Percentiles rank a stretch among this genome's conserved stretches.
These are phyloP conservation scores for Sternotherus odoratus DNA, from an alignment of 2,797 vertebrate genomes.

Conservation along the genomic window DNA sequence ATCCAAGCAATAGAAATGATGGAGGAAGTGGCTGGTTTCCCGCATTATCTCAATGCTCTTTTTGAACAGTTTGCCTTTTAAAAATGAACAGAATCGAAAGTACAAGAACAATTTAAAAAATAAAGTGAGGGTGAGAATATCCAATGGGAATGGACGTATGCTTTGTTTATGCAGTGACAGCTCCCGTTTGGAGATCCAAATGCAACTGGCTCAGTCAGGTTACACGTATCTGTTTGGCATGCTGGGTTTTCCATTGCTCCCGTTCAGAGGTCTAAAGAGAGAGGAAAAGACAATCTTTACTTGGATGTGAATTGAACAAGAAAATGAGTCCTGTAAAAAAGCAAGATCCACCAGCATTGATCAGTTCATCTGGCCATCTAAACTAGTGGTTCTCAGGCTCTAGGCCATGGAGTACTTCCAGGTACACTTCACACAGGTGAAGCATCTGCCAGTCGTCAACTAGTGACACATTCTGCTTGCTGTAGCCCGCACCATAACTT, in stretches of 20 bases:
- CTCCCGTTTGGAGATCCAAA: neutral
- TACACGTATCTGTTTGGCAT: accelerated
- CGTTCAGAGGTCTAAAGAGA: neutral
- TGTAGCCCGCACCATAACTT: neutral
- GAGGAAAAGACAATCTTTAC: neutral
- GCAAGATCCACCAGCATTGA: neutral
- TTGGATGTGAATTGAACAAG: neutral
- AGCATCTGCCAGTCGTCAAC: neutral
- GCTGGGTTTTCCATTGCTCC: accelerated
- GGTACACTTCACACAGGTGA: neutral
- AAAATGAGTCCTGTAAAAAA: neutral
- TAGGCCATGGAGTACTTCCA: neutral
- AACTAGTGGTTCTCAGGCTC: neutral
- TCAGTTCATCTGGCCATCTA: neutral
- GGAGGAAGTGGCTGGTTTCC: neutral
- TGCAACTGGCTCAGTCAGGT: neutral
- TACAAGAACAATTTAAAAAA: accelerated
- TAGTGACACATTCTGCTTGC: neutral
- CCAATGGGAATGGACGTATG: accelerated
- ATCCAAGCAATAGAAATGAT: accelerated
- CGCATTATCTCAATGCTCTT: accelerated
- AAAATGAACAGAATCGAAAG: accelerated
- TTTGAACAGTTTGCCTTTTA: neutral
- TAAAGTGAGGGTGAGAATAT: neutral
- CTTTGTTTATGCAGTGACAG: neutral